These are phyloP conservation scores for Campoplex nolae DNA, from an alignment of 2,888 invertebrate genomes.

Conservation along the genomic window DNA sequence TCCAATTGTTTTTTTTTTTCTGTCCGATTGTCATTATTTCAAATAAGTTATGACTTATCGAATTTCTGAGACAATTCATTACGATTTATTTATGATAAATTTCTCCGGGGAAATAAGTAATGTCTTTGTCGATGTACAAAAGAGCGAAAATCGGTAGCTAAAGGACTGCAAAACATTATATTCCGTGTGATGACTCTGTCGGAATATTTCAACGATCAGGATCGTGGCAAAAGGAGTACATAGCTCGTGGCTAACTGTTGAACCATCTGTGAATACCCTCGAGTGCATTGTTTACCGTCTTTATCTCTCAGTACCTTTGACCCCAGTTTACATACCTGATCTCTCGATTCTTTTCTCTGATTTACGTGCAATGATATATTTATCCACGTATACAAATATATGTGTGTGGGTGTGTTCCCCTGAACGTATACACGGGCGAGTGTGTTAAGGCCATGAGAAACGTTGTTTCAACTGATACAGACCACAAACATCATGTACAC, in stretches of 20 bases:
- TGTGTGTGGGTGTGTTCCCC: background rate
- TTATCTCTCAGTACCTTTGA: constrained; percentile 59
- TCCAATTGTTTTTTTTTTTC: background rate
- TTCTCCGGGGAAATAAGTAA: background rate
- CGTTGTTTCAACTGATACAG: background rate
- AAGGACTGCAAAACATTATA: constrained; percentile 33
- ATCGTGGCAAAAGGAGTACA: constrained; percentile 50
- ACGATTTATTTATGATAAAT: background rate
- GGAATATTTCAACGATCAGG: constrained; percentile 45
- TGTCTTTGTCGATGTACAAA: background rate
- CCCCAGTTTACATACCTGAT: constrained; percentile 61
- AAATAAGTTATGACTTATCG: background rate
- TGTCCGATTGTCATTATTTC: background rate
- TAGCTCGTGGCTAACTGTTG: constrained; percentile 34
- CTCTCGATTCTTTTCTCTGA: constrained; percentile 50
- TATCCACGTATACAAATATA: background rate
- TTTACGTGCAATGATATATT: constrained; percentile 41
- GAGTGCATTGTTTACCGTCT: constrained; percentile 44
- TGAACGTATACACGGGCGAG: background rate
- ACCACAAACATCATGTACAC: background rate
- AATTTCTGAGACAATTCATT: background rate
- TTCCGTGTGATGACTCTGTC: constrained; percentile 57
- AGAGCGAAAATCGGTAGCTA: constrained; percentile 26
- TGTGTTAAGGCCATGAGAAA: constrained; percentile 3
- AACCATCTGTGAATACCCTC: constrained; percentile 46